A percentile compares a stretch with the other conserved stretches of the same genome.
Evolutionary conservation across 2,113 vertebrate genomes (phyloP).

Genomic region (Oncorhynchus nerka): DNA sequence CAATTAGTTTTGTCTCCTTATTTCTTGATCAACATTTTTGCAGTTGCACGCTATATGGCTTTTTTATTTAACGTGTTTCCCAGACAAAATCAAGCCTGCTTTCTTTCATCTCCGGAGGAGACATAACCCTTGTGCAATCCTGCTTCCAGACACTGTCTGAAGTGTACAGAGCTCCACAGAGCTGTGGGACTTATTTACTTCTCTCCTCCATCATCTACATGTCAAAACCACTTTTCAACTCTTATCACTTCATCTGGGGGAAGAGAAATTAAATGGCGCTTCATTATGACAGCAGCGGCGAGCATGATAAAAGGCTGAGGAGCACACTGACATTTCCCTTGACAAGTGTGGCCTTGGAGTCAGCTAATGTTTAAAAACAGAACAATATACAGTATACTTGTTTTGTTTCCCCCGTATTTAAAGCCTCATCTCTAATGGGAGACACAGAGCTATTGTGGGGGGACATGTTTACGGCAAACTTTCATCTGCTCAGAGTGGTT

Average conservation of each 20-base stretch:
- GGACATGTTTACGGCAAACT: constrained; percentile 49
- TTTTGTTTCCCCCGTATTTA: constrained; percentile 19
- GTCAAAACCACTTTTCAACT: constrained; percentile 52
- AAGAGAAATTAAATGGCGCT: constrained; percentile 30
- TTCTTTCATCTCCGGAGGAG: constrained; percentile 30
- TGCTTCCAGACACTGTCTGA: constrained; percentile 27
- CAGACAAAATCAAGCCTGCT: constrained; percentile 13
- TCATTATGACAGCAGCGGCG: constrained; percentile 31
- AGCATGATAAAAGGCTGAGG: constrained; percentile 23
- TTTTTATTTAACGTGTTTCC: constrained; percentile 8
- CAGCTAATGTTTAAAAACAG: constrained; percentile 23
- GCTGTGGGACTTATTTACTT: constrained; percentile 29
- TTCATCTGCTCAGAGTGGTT: constrained; percentile 54
- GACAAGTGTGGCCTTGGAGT: constrained; percentile 28
- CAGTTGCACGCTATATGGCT: constrained; percentile 14
- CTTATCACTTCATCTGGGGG: constrained; percentile 43
- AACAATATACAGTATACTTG: constrained; percentile 8
- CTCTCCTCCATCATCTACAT: constrained; percentile 39
- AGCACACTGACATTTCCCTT: constrained; percentile 33
- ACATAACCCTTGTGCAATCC: constrained; percentile 19
- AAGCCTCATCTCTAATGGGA: constrained; percentile 31
- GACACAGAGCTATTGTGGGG: constrained; percentile 22
- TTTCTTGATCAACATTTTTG: constrained; percentile 17
- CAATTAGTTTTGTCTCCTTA: constrained; percentile 12
- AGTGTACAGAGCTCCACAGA: constrained; percentile 21